Percentiles rank a stretch among this genome's conserved stretches.
Conservation (phyloP, 2,113 vertebrate species). For the Anarrhichthys ocellatus region DNA sequence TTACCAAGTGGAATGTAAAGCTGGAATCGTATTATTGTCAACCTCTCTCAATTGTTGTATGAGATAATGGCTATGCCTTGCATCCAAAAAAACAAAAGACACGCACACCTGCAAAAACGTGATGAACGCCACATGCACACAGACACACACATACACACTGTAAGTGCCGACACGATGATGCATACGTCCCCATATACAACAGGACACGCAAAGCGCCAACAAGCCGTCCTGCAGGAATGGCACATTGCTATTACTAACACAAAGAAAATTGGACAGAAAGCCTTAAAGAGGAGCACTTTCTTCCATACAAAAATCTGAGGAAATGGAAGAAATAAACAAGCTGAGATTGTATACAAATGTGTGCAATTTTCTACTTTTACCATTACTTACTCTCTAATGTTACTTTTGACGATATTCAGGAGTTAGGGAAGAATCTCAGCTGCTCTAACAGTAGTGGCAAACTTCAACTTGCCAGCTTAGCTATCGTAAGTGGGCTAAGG, state of each 20-base stretch:
- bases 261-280: conserved; percentile 45
- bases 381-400: neutral
- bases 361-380: neutral
- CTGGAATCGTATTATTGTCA: neutral
- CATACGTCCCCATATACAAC: conserved; percentile 10
- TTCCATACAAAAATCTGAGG: conserved; percentile 9
- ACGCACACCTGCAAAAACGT: conserved; percentile 9
- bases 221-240: conserved; percentile 2
- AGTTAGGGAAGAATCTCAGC: neutral
- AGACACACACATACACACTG: neutral
- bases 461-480: neutral
- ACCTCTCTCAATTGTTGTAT: neutral
- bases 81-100: conserved; percentile 17
- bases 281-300: conserved; percentile 43
- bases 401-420: neutral
- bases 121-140: conserved; percentile 23
- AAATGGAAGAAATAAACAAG: neutral
- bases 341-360: neutral
- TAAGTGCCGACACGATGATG: neutral
- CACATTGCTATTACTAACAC: conserved; percentile 43
- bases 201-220: neutral
- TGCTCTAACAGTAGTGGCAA: neutral
- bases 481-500: neutral
- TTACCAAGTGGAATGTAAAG: neutral
- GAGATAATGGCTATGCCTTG: conserved; percentile 8